Conservation (phyloP, 2,797 vertebrate genomes). For the Artibeus lituratus region DNA sequence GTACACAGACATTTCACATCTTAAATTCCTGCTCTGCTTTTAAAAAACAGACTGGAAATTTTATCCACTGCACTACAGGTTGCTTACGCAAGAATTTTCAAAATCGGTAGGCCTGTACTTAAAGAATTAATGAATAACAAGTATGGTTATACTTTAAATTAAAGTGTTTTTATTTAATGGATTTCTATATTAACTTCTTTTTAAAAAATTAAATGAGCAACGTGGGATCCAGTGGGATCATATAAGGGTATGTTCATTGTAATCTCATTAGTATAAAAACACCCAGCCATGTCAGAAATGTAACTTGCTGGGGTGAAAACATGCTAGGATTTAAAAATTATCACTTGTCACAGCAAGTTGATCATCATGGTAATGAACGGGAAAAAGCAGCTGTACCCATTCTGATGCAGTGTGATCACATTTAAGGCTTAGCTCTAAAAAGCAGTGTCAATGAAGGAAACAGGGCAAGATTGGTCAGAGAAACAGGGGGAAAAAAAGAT, state of each 20-base stretch:
- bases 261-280: not conserved
- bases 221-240: not conserved
- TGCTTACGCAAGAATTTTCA: slow-evolving; percentile 2
- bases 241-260: not conserved
- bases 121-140: not conserved
- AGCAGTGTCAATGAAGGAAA: not conserved
- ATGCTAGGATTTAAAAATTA: not conserved
- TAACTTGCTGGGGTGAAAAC: not conserved
- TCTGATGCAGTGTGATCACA: not conserved
- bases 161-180: not conserved
- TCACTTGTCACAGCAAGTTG: not conserved
- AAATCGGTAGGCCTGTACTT: not conserved
- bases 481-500: not conserved
- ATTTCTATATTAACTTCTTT: not conserved
- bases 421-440: not conserved
- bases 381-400: not conserved
- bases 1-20: not conserved
- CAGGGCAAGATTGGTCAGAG: not conserved
- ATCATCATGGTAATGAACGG: not conserved
- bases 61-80: not conserved
- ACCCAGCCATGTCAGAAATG: not conserved
- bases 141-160: slow-evolving; percentile 26
- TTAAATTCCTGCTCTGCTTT: slow-evolving; percentile 16
- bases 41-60: slow-evolving; percentile 11
- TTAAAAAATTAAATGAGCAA: not conserved